Conservation (phyloP, 1,140 invertebrate species). For the Homarus americanus region DNA sequence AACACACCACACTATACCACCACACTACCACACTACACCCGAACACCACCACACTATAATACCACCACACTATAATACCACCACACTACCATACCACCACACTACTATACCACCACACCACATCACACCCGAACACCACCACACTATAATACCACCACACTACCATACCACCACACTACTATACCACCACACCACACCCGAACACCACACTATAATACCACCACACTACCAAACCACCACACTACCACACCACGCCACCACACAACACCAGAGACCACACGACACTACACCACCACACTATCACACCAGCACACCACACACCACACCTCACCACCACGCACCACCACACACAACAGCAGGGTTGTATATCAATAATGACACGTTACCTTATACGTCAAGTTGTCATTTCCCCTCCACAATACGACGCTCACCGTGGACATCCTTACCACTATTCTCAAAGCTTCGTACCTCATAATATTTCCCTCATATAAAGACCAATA, state of each 20-base stretch:
- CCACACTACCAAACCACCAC: neutral
- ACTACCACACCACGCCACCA: neutral
- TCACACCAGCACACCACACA: neutral
- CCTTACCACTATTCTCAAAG: no score
- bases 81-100: neutral
- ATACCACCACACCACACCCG: neutral
- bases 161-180: neutral
- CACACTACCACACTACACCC: neutral
- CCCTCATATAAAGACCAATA: no score
- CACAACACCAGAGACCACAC: neutral
- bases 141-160: neutral
- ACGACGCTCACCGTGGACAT: no score
- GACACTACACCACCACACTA: neutral
- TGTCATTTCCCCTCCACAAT: neutral
- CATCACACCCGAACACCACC: neutral
- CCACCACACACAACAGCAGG: neutral
- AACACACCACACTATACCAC: neutral
- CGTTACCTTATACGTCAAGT: neutral
- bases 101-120: neutral
- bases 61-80: neutral
- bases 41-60: no score
- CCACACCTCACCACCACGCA: neutral
- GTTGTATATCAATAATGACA: constrained; percentile 36
- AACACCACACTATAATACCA: no score
- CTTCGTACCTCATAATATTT: no score